These are phyloP conservation scores for Pseudomyrmex gracilis DNA, from an alignment of 1,140 invertebrate species.

Conservation along the genomic window DNA sequence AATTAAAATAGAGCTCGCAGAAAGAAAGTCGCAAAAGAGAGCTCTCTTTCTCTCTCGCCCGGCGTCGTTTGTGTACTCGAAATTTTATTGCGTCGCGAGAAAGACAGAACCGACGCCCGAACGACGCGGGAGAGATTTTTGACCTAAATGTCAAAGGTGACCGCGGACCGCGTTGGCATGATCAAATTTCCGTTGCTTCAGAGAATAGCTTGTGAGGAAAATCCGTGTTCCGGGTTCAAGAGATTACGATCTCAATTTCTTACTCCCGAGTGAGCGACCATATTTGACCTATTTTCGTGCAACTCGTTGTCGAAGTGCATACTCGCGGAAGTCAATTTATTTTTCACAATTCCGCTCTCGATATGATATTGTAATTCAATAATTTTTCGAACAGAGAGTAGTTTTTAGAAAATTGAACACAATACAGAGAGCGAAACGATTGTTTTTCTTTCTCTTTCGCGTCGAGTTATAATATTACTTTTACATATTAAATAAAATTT, in stretches of 20 bases:
- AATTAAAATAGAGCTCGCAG: constrained; percentile 78
- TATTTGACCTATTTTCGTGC: constrained; percentile 4
- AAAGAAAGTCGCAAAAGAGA: constrained; percentile 72
- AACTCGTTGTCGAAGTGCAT: background rate
- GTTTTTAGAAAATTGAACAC: background rate
- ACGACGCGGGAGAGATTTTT: constrained; percentile 82
- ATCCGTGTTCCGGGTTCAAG: constrained; percentile 17
- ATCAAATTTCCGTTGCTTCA: constrained; percentile 50
- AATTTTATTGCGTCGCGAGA: constrained; percentile 77
- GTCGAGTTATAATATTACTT: too few relatives aligned
- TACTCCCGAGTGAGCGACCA: background rate
- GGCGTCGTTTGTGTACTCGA: constrained; percentile 66
- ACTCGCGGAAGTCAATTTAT: too few relatives aligned
- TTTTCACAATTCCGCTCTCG: background rate
- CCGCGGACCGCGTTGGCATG: constrained; percentile 47
- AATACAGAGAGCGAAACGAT: background rate
- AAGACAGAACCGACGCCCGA: constrained; percentile 56
- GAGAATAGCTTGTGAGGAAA: constrained; percentile 36
- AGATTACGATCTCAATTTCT: constrained; percentile 26
- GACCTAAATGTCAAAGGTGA: constrained; percentile 79
- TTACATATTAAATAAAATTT: too few relatives aligned
- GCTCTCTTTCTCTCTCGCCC: constrained; percentile 30
- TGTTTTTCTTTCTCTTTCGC: too few relatives aligned
- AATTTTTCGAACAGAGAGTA: too few relatives aligned
- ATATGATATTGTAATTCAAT: too few relatives aligned